A percentile compares a stretch with the other conserved stretches of the same genome.
phyloP scores from a whole-genome alignment of 2,888 invertebrate genomes.

The Rhagonycha lutea region DNA sequence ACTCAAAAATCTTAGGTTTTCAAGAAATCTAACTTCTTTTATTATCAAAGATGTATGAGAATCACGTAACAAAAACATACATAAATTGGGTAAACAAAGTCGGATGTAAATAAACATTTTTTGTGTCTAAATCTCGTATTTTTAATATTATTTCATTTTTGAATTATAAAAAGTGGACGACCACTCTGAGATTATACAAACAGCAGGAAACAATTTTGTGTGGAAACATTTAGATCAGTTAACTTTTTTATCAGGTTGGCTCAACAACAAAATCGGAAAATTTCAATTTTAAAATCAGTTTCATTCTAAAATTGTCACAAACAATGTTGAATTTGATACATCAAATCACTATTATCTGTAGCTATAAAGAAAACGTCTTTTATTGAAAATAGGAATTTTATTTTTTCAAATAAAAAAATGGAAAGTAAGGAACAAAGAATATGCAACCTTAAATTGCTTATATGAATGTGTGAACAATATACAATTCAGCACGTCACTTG shows the following conservation, averaged over 20 bases:
- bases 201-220: not conserved
- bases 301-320: not conserved
- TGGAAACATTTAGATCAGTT: not conserved
- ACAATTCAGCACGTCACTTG: not conserved
- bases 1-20: not conserved
- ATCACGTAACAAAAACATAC: not conserved
- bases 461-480: constrained; percentile 2
- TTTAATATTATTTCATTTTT: not conserved
- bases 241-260: not conserved
- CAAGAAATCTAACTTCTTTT: not conserved
- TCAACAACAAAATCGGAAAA: not conserved
- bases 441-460: constrained; percentile 1
- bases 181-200: not conserved
- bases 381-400: not conserved
- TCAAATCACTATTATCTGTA: not conserved
- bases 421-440: not conserved
- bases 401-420: not conserved
- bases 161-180: not conserved
- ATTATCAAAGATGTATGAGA: not conserved
- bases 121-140: not conserved
- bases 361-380: not conserved
- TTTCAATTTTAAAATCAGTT: not conserved
- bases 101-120: not conserved
- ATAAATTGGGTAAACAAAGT: not conserved
- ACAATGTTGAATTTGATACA: not conserved